These are phyloP conservation scores for Opisthocomus hoazin DNA, from an alignment of 2,113 vertebrate species.

Conservation along the genomic window DNA sequence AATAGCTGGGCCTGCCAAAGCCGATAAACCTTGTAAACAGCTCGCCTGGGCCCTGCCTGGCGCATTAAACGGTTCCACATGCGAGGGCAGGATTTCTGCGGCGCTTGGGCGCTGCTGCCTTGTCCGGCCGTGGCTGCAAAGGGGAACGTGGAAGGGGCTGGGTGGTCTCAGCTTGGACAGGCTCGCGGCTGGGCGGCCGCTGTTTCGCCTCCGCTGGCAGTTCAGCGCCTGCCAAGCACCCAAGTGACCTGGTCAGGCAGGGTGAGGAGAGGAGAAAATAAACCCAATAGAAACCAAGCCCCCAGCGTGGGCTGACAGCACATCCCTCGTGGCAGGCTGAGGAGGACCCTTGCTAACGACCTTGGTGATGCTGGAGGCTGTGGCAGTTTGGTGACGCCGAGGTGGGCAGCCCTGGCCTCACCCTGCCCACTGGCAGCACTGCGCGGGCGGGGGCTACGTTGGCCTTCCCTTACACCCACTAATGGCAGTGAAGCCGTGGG, in stretches of 20 bases:
- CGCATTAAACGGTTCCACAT: not conserved
- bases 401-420: not conserved
- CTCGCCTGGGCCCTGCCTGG: not conserved
- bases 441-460: not conserved
- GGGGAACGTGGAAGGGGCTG: rapidly evolving
- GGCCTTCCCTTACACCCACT: not conserved
- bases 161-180: not conserved
- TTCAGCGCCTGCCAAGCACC: not conserved
- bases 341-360: not conserved
- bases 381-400: not conserved
- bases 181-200: not conserved
- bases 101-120: not conserved
- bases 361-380: not conserved
- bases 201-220: not conserved
- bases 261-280: not conserved
- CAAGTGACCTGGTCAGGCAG: not conserved
- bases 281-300: not conserved
- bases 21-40: not conserved
- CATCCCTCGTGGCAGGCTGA: not conserved
- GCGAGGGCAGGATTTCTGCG: not conserved
- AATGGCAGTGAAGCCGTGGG: not conserved
- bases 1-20: not conserved
- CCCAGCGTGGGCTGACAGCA: not conserved
- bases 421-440: not conserved
- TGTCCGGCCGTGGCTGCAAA: rapidly evolving